Conservation (phyloP, 2,888 invertebrate species). For the Nemapogon koenigi region DNA sequence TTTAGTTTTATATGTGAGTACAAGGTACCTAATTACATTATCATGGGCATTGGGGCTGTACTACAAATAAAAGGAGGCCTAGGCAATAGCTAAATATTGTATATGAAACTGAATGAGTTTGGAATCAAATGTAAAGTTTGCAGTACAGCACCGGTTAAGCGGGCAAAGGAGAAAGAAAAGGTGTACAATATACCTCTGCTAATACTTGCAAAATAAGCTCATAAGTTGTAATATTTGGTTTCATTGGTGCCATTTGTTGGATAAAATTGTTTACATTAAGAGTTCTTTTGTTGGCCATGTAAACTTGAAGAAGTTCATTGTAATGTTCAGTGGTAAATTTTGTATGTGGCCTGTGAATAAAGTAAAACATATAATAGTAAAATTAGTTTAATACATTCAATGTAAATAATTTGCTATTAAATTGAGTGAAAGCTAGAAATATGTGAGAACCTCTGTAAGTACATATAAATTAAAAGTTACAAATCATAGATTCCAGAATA, state of each 20-base stretch:
- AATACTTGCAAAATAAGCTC: conserved; percentile 62
- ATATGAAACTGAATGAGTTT: no score
- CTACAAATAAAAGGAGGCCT: no score
- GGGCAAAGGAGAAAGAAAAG: background rate
- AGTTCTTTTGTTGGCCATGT: conserved; percentile 61
- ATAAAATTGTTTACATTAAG: conserved; percentile 52
- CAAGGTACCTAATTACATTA: no score
- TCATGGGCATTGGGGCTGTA: no score
- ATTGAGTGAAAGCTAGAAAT: no score
- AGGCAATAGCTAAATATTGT: no score
- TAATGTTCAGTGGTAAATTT: conserved; percentile 55
- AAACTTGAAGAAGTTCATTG: conserved; percentile 61
- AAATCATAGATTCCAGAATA: background rate
- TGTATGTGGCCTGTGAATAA: conserved; percentile 33
- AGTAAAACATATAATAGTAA: background rate
- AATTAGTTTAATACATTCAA: no score
- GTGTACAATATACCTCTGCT: conserved; percentile 44
- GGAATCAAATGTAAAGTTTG: no score
- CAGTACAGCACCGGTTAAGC: background rate
- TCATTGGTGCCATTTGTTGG: conserved; percentile 41
- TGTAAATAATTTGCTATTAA: no score
- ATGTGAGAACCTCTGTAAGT: no score
- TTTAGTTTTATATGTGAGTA: no score
- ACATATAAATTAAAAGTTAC: background rate
- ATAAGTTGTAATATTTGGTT: conserved; percentile 59